These are phyloP conservation scores for Steinernema feltiae DNA, from an alignment of 1,140 invertebrate genomes.

Conservation along the genomic window DNA sequence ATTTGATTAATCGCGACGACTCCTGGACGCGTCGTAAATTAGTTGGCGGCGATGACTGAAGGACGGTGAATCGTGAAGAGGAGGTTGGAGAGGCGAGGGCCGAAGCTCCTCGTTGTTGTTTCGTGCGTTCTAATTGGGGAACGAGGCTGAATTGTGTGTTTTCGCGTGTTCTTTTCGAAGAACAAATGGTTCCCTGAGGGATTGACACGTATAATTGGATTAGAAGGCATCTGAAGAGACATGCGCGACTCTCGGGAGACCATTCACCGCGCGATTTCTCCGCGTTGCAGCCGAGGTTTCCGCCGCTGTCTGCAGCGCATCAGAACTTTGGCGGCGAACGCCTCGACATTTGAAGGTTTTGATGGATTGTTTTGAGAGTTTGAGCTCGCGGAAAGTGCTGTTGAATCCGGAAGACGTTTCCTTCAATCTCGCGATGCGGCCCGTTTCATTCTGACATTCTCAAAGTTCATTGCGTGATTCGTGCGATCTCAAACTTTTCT, in stretches of 20 bases:
- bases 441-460: too few relatives aligned
- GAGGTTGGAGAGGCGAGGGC: neutral
- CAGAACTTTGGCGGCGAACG: too few relatives aligned
- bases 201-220: slow-evolving; percentile 13
- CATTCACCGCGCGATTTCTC: neutral
- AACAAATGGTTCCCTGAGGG: neutral
- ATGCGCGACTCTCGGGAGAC: neutral
- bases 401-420: too few relatives aligned
- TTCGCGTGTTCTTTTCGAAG: neutral
- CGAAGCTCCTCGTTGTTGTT: neutral
- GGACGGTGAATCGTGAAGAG: neutral
- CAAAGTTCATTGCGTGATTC: too few relatives aligned
- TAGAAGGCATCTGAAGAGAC: slow-evolving; percentile 1
- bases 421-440: too few relatives aligned
- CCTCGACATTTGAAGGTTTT: too few relatives aligned
- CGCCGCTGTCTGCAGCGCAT: too few relatives aligned
- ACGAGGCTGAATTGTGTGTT: neutral
- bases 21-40: neutral
- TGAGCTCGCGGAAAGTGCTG: too few relatives aligned
- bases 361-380: too few relatives aligned
- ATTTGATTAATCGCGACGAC: slow-evolving; percentile 7
- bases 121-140: slow-evolving; percentile 9
- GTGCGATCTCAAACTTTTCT: too few relatives aligned
- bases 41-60: neutral
- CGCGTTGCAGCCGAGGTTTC: too few relatives aligned